Evolutionary conservation across 2,888 invertebrate genomes (phyloP).

Genomic region (Lagria hirta): DNA sequence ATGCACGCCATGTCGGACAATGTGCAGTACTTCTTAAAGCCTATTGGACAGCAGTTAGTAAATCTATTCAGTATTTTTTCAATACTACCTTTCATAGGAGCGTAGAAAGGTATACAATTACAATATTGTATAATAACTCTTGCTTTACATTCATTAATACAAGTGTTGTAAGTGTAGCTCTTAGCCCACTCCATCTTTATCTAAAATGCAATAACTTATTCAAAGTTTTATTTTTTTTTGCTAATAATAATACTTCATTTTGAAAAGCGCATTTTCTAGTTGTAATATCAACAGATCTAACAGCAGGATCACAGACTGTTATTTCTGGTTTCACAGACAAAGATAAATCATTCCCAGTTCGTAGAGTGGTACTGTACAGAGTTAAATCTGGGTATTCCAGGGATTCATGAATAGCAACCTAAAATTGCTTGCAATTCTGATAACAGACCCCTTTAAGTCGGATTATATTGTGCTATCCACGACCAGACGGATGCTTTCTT

Average conservation of each 20-base stretch:
- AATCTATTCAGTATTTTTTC: not conserved
- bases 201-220: slow-evolving; percentile 14
- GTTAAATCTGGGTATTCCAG: slow-evolving; percentile 18
- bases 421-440: too few relatives aligned
- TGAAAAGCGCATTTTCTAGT: slow-evolving; percentile 24
- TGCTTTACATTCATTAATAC: slow-evolving; percentile 22
- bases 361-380: slow-evolving; percentile 14
- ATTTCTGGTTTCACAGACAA: slow-evolving; percentile 23
- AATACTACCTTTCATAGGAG: slow-evolving; percentile 11
- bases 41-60: slow-evolving; percentile 1
- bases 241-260: slow-evolving; percentile 24
- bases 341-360: slow-evolving; percentile 18
- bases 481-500: too few relatives aligned
- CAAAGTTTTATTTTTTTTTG: not conserved
- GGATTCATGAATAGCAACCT: slow-evolving; percentile 23
- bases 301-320: slow-evolving; percentile 15
- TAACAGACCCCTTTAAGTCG: too few relatives aligned
- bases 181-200: slow-evolving; percentile 13
- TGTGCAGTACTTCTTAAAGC: slow-evolving; percentile 10
- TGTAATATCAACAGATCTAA: slow-evolving; percentile 11
- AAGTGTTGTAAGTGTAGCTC: slow-evolving; percentile 20
- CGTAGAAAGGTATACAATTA: slow-evolving; percentile 22
- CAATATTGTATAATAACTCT: slow-evolving; percentile 16
- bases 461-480: too few relatives aligned
- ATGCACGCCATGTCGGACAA: slow-evolving; percentile 16